Evolutionary conservation across 2,888 invertebrate species (phyloP).

Genomic region (Panopea generosa): DNA sequence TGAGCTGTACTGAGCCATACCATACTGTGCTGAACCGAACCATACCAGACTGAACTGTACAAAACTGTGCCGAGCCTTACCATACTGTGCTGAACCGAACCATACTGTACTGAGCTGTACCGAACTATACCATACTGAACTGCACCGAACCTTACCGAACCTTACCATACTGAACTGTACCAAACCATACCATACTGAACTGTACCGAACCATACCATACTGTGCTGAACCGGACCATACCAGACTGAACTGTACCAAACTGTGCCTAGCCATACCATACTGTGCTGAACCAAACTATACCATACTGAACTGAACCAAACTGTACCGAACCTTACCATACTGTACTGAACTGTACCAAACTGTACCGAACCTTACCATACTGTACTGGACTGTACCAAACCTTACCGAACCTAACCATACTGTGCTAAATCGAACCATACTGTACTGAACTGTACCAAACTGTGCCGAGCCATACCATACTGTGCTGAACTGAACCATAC

Average conservation of each 20-base stretch:
- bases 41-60: conserved; percentile 41
- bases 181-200: conserved; percentile 11
- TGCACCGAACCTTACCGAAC: conserved; percentile 39
- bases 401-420: conserved; percentile 5
- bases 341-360: neutral
- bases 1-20: conserved; percentile 44
- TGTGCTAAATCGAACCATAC: neutral
- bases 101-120: conserved; percentile 9
- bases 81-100: conserved; percentile 24
- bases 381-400: neutral
- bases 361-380: neutral
- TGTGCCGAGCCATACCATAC: neutral
- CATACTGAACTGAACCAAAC: neutral
- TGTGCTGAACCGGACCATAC: conserved; percentile 1
- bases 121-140: conserved; percentile 21
- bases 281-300: neutral
- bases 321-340: too few relatives aligned
- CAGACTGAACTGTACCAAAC: neutral
- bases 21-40: conserved; percentile 43
- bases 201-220: conserved; percentile 10
- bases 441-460: conserved; percentile 6
- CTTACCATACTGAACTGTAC: conserved; percentile 21
- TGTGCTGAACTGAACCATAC: neutral
- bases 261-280: neutral
- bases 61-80: conserved; percentile 21